Base-by-base conservation (phyloP, 2,888 invertebrate genomes). In the Eilema caniola region DNA sequence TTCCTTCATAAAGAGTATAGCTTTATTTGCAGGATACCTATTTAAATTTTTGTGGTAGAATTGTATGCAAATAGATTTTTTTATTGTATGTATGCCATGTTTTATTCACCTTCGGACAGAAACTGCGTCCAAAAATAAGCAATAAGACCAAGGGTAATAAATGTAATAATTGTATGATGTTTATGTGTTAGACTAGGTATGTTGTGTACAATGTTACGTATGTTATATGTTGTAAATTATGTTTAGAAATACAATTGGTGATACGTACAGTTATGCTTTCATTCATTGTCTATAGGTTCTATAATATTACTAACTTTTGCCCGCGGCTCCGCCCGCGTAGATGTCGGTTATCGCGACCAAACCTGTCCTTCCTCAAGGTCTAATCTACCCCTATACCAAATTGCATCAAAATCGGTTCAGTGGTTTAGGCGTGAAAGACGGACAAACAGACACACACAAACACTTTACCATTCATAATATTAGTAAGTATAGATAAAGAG, bases 201-300 rank as follows among this genome's bases (percentile, higher is more conserved):
- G 53, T 53, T 71, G 73, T 85, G 81, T 86, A 85, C 84, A 85
- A 84, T 81, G 78, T 66, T 80, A 71, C 83, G 77, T 80, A 82
- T 81, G 71, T 81, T 83, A 72, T 71, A 83, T 78, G 83, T 84
- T 86, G 85, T 86, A 84, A 86, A 85, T 85, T 84, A 85, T 84
- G 66, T 79, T 73, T 86, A 86, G 82, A 82, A 87, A 85, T 86
- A 85, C 80, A 87, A 79, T 83, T 87, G 89, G 86, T 88, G 85
- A 88, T 87, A 86, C 83, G 83, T 87, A 85, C 66, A n/a, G 62
- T 59, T 78, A 75, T 74, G 12, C 66, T 80, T 77, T 79, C 41
- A 77, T 74, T 76, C 69, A 20, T 53, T 8, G 20, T 24, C 41
- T n/a, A n/a, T n/a, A n/a, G n/a, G n/a, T n/a, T n/a, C n/a, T n/a